Percentiles rank a stretch among this genome's conserved stretches.
phyloP scores from a whole-genome alignment of 2,888 invertebrate genomes.

The Hirudinaria manillensis region DNA sequence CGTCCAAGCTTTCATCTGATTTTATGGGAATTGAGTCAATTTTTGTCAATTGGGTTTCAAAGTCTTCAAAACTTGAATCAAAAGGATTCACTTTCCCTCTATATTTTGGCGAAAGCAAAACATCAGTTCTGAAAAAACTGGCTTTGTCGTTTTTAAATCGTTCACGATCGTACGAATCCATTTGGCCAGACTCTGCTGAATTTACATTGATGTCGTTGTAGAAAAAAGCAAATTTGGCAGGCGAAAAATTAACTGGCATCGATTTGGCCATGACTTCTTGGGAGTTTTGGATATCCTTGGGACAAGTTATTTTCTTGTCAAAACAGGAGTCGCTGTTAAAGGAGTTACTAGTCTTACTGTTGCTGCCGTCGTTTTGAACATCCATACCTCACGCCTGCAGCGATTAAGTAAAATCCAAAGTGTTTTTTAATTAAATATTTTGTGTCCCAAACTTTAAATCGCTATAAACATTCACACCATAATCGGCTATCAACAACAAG shows the following conservation, averaged over 20 bases:
- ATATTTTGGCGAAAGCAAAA: slow-evolving; percentile 26
- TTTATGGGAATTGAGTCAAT: slow-evolving; percentile 27
- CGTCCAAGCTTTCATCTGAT: slow-evolving; percentile 27
- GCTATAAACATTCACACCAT: too few species aligned
- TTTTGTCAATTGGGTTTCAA: slow-evolving; percentile 25
- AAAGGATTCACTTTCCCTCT: slow-evolving; percentile 25
- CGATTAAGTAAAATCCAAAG: neutral
- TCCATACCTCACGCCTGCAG: too few species aligned
- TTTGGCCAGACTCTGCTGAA: neutral
- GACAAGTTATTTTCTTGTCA: too few species aligned
- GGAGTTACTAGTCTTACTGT: too few species aligned
- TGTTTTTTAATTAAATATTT: neutral
- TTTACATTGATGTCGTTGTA: slow-evolving; percentile 12
- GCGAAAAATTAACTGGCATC: slow-evolving; percentile 25
- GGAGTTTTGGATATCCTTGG: too few species aligned
- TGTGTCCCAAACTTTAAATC: too few species aligned
- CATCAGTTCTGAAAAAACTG: slow-evolving; percentile 25
- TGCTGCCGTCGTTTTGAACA: too few species aligned
- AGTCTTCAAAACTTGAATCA: slow-evolving; percentile 26
- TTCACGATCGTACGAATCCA: slow-evolving; percentile 2
- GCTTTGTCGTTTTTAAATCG: slow-evolving; percentile 6
- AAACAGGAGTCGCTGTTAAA: too few species aligned
- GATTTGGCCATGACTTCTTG: slow-evolving; percentile 22
- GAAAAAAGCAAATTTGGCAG: slow-evolving; percentile 30
- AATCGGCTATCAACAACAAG: too few species aligned